Base-by-base conservation (phyloP, 1,140 invertebrate genomes). In the Papilio machaon region DNA sequence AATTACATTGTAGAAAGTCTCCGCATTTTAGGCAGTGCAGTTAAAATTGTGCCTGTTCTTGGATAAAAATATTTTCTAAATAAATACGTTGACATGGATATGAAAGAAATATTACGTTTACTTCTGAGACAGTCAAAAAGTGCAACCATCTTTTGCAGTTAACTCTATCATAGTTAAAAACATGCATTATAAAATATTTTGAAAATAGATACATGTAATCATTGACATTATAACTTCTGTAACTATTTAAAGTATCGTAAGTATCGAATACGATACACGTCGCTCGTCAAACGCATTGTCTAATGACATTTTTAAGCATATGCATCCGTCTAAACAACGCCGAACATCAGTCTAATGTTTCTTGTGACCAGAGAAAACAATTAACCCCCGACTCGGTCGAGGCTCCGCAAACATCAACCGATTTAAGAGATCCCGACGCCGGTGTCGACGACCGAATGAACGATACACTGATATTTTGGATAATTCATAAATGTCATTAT, bases 401-500 rank as follows among this genome's bases (percentile, higher is more conserved):
- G 23, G 19, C 23, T 35, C 30, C 64, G 64, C 64, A 70, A 70
- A 70, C 64, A 70, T 35, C 60, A 64, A 70, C 64, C 64, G 64
- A 70, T 58, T 58, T 58, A 58, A 17, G 54, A 58, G 54, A 58
- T 19, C n/a, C 38, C 23, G 23, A 30, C 46, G 47, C n/a, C 74
- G 76, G 83, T 84, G 89, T 91, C 90, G 88, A 82, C 80, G 91
- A 84, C 88, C 90, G 80, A 52, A 76, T 73, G 77, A 73, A 85
- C 80, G 85, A 89, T 84, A 80, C 85, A 83, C 73, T 84, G 88
- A 89, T 88, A 88, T 87, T 89, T 90, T 86, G 83, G 84, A 88
- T 87, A 88, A 89, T 91, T 91, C 88, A 87, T 89, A 89, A 92
- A 89, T 76, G 80, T 89, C 89, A 89, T 93, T 92, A 92, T 85